Evolutionary conservation across 2,797 vertebrate genomes (phyloP).

Genomic region (Huso huso): DNA sequence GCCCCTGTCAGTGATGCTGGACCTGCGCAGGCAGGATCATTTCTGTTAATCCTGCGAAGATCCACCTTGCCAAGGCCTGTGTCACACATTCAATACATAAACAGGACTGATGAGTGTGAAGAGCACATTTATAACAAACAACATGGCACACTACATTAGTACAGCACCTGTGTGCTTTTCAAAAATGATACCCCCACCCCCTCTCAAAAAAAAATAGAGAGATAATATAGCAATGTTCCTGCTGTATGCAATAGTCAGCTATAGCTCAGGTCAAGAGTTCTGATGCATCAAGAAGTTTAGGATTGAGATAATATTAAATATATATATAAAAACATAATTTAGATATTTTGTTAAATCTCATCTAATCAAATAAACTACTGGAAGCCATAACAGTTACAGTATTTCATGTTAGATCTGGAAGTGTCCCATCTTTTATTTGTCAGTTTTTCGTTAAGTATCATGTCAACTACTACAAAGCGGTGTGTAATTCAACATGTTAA

Average conservation of each 20-base stretch:
- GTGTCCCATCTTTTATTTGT: background rate
- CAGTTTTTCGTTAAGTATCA: background rate
- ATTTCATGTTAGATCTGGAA: conserved; percentile 18
- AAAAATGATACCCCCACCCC: background rate
- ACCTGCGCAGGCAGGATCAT: background rate
- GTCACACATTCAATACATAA: background rate
- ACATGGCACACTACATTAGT: background rate
- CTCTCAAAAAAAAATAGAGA: background rate
- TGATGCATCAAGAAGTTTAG: background rate
- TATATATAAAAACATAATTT: conserved; percentile 35
- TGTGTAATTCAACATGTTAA: no score
- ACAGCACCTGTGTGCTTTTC: no score
- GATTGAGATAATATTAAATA: conserved; percentile 37
- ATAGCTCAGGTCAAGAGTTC: conserved; percentile 30
- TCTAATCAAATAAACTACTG: no score
- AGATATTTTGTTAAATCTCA: conserved; percentile 5
- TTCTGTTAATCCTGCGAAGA: background rate
- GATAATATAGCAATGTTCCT: background rate
- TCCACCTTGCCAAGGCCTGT: background rate
- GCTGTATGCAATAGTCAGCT: conserved; percentile 10
- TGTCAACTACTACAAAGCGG: background rate
- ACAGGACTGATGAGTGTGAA: background rate
- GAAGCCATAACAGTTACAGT: conserved; percentile 28
- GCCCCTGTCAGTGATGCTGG: no score
- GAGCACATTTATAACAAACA: background rate